Base-by-base conservation (phyloP, 2,888 invertebrate genomes). In the Drosophila lacicola region DNA sequence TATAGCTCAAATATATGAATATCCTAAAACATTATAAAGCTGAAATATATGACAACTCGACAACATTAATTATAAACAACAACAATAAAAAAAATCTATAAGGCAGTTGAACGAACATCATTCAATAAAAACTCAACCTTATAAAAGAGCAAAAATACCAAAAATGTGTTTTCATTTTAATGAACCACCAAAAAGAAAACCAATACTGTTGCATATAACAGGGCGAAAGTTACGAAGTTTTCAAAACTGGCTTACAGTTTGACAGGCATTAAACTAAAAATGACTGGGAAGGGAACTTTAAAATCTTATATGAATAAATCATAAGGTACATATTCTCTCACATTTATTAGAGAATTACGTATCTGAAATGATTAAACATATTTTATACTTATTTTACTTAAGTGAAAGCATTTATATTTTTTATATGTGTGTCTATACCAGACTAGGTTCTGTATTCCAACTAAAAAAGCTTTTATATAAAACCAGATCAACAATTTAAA, bases 121-220 rank as follows among this genome's bases (percentile, higher is more conserved):
- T 82, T 82, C 75, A 87, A 83, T 87, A 84, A 85, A 78, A 62
- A 39, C 65, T 4, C 44, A 72, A 85, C 86, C 78, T 72, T 63
- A 75, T 58, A 39, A 57, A 69, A 63, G 66, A 88, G 78, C 83
- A 82, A 82, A 70, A 63, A 47, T 34, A 14, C 36, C 8, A n/a
- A 45, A 14, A 17, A 42, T 62, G 14, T 58, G 42, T 72, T 49
- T 66, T 55, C 34, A 5, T 36, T 21, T 19, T 11, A 9, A 14
- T 14, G 42, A 14, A 21, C n/a, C 34, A 5, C 2, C 8, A 10
- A 11, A 0, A 33, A 5, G 33, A 8, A 3, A 11, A 11, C 8
- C 14, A 55, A 36, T 21, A 21, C 5, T n/a, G 9, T 67, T 76
- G 80, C 78, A 80, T 82, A 85, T 25, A 3, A 10, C 0, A 2